Evolutionary conservation across 2,797 vertebrate genomes (phyloP).

Genomic region (Orientallactaga sibirica): DNA sequence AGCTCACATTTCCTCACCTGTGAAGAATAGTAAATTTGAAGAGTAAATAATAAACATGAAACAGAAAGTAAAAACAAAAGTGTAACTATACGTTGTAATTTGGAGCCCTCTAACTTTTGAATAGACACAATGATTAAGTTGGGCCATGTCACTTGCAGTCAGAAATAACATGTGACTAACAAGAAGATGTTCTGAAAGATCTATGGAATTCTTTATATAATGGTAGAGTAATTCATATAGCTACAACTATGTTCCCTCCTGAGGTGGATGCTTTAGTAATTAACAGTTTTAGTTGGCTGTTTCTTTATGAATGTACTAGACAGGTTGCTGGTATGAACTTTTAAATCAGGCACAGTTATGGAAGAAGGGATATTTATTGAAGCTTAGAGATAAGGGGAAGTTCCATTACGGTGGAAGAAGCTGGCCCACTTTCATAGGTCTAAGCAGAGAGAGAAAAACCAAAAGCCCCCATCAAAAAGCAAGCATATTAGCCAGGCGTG

Average conservation of each 20-base stretch:
- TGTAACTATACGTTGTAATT: neutral
- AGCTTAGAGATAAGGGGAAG: no score
- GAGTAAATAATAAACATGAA: slow-evolving; percentile 10
- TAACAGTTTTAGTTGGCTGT: neutral
- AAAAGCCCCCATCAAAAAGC: no score
- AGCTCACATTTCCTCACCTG: slow-evolving; percentile 23
- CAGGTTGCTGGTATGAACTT: no score
- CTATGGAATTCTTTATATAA: neutral
- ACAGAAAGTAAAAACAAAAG: neutral
- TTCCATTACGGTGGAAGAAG: no score
- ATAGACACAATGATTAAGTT: neutral
- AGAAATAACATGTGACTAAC: neutral
- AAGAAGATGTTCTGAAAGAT: neutral
- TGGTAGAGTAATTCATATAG: neutral
- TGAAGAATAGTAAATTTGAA: slow-evolving; percentile 49
- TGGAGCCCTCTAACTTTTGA: neutral
- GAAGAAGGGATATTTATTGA: no score
- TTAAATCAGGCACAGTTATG: no score
- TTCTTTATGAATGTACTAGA: neutral
- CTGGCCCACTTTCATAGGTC: no score
- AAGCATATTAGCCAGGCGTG: no score
- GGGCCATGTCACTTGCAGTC: neutral
- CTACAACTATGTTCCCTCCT: neutral
- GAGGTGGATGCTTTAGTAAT: slow-evolving; percentile 14
- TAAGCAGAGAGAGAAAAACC: no score